Percentiles rank a stretch among this genome's conserved stretches.
Evolutionary conservation across 2,888 invertebrate genomes (phyloP).

Genomic region (Drosophila meridiana): DNA sequence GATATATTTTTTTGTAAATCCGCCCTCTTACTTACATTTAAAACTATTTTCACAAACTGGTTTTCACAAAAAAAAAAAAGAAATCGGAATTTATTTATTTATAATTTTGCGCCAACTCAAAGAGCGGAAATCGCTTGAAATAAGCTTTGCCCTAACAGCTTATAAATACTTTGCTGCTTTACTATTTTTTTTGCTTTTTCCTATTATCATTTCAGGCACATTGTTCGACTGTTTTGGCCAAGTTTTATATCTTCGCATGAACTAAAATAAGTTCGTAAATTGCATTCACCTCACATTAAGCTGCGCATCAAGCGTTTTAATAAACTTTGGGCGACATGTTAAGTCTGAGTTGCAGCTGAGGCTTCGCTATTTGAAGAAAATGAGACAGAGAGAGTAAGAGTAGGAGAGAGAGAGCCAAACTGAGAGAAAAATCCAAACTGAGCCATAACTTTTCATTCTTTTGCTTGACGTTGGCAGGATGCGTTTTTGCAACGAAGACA

Average conservation of each 20-base stretch:
- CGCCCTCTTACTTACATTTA: no score
- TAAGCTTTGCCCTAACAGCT: background rate
- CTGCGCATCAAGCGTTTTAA: slow-evolving; percentile 50
- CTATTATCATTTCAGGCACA: background rate
- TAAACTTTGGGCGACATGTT: slow-evolving; percentile 43
- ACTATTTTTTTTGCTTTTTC: background rate
- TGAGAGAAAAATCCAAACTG: slow-evolving; percentile 22
- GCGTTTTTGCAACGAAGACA: slow-evolving; percentile 70
- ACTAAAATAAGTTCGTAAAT: slow-evolving; percentile 39
- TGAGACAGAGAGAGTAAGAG: background rate
- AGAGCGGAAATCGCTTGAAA: background rate
- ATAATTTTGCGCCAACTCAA: background rate
- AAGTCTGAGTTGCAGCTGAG: slow-evolving; percentile 38
- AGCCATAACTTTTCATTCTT: slow-evolving; percentile 68
- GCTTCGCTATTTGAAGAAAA: slow-evolving; percentile 31
- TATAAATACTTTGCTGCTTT: background rate
- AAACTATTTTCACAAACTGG: background rate
- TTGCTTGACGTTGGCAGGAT: slow-evolving; percentile 62
- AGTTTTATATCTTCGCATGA: slow-evolving; percentile 14
- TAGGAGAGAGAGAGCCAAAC: no score
- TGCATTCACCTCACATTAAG: slow-evolving; percentile 50
- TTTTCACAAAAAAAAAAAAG: background rate
- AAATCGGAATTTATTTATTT: slow-evolving; percentile 2
- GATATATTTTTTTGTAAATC: no score
- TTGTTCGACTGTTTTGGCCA: slow-evolving; percentile 10